Evolutionary conservation across 1,140 invertebrate species (phyloP), one percentile per base, ranked within the genome.

Genomic region (Patella vulgata): DNA sequence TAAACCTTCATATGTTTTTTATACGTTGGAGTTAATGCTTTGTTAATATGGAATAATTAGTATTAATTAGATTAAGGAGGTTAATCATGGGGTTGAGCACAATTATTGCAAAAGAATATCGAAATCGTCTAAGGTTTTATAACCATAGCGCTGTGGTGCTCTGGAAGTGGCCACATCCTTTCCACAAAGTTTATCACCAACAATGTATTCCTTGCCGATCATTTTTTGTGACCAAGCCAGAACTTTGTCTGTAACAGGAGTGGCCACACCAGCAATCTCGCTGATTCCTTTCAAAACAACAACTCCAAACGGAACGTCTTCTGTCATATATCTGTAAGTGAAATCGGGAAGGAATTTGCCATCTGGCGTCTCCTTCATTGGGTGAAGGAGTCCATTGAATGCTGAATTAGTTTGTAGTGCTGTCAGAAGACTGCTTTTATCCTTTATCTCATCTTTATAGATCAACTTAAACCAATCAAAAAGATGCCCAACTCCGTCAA

Each of bases 251-350:
- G 73, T 69, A 11, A 55, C 50, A 14, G 75, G 75, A 23, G 74
- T 76, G 5, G 53, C 19, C 5, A 77, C 70, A 12, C 59, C 64
- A 0, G 57, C 70, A 8, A 76, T 55, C 48, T 68, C 47, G 0
- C 70, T 75, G 36, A 78, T 71, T 12, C 75, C 75, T 54, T 72
- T 72, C 28, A 75, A 58, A 3, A 78, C 73, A 3, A 74, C 74
- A 11, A 78, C 47, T 23, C 77, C 77, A 46, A 68, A 73, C 3
- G 75, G 75, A 8, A 79, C 27, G 50, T 79, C 77, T 50, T 79
- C 77, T 1, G 68, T 42, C 5, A 63, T 60, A 46, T 78, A 76
- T 12, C 75, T 55, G 46, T 73, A 73, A 36, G 21, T 67, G 54
- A 75, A 79, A 43, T 79, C 68, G 0, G 77, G 75, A 2, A 71